A percentile compares a stretch with the other conserved stretches of the same genome.
Evolutionary conservation across 1,140 invertebrate genomes (phyloP).

Genomic region (Drosophila lowei): DNA sequence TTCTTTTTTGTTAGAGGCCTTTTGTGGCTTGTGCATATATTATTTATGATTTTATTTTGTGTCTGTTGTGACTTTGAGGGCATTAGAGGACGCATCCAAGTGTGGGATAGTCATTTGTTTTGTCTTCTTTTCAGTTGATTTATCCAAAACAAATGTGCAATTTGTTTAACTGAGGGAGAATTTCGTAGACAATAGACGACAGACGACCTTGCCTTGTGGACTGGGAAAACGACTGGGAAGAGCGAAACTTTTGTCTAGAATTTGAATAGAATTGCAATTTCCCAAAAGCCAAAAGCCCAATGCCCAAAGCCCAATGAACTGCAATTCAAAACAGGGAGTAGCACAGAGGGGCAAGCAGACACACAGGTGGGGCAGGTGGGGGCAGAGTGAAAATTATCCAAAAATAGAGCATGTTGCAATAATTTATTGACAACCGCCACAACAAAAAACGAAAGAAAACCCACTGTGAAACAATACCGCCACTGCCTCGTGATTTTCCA

Average conservation of each 20-base stretch:
- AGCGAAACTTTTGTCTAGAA: slow-evolving; percentile 21
- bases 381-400: slow-evolving; percentile 9
- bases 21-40: slow-evolving; percentile 27
- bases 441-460: slow-evolving; percentile 22
- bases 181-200: slow-evolving; percentile 16
- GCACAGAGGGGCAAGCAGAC: too few species aligned
- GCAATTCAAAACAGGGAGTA: slow-evolving; percentile 3
- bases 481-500: slow-evolving; percentile 3
- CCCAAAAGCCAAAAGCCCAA: neutral
- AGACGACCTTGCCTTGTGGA: slow-evolving; percentile 48
- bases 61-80: slow-evolving; percentile 40
- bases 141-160: slow-evolving; percentile 66
- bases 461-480: slow-evolving; percentile 38
- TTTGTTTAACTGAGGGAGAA: slow-evolving; percentile 26
- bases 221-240: slow-evolving; percentile 16
- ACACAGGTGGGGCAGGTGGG: too few species aligned
- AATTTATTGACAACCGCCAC: slow-evolving; percentile 51
- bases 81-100: slow-evolving; percentile 27
- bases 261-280: slow-evolving; percentile 34
- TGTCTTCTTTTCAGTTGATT: slow-evolving; percentile 55
- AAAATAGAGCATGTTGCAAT: slow-evolving; percentile 49
- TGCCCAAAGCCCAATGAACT: slow-evolving; percentile 4
- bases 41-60: slow-evolving; percentile 37
- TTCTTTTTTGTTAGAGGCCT: neutral
- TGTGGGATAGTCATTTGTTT: slow-evolving; percentile 25